Evolutionary conservation across 2,113 vertebrate species (phyloP).

Genomic region (Tychaedon coryphoeus): DNA sequence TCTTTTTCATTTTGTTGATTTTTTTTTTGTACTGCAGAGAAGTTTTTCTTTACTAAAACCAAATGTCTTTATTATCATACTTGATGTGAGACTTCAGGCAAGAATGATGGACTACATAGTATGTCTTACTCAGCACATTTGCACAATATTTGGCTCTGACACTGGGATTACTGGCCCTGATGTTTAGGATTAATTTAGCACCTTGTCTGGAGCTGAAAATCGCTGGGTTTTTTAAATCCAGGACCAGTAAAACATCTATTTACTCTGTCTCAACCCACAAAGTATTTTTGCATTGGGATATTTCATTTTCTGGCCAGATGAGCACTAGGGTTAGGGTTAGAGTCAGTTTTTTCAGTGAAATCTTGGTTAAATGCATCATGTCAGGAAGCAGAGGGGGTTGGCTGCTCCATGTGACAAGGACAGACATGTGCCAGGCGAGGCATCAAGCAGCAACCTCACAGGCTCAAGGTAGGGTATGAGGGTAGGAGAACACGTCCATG

Average conservation of each 20-base stretch:
- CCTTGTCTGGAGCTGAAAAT: background rate
- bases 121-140: background rate
- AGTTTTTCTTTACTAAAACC: background rate
- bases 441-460: background rate
- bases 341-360: background rate
- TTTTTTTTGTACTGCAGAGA: background rate
- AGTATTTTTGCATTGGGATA: background rate
- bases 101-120: background rate
- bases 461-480: no score
- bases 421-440: fast-evolving
- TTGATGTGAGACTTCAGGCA: background rate
- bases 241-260: background rate
- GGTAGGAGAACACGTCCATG: fast-evolving
- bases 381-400: background rate
- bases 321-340: background rate
- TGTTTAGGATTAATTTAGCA: background rate
- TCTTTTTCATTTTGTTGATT: background rate
- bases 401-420: no score
- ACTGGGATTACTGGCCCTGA: background rate
- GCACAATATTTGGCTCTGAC: background rate
- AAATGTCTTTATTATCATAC: background rate
- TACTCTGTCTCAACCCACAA: background rate
- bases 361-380: background rate
- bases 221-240: fast-evolving
- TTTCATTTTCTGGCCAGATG: background rate